Base-by-base conservation (phyloP, 2,113 vertebrate species). In the Ramphastos sulfuratus region DNA sequence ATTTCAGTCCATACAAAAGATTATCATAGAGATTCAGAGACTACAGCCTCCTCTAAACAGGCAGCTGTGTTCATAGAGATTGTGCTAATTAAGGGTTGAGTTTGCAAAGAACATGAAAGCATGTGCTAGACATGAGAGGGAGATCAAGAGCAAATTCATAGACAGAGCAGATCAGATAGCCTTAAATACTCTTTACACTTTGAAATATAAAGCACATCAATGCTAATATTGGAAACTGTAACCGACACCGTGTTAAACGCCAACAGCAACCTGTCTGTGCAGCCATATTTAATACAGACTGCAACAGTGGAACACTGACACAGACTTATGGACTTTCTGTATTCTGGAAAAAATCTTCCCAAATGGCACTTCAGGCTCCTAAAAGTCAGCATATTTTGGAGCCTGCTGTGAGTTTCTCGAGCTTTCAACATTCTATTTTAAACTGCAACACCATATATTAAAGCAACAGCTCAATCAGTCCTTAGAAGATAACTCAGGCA, bases 31-130 rank as follows among this genome's bases (percentile, higher is more conserved):
- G 70, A 13, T 64, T 54, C 35, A 46, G 37, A 71, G 64, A 90
- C 44, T 80, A 65, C 15, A 76, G 66, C 61, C 48, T 63, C 65
- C 54, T 46, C 39, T 61, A 71, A 79, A 81, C 33, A 85, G n/a
- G 64, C 95, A 95, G 95, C 84, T 88, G 94, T 39, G 54, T 56
- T 95, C 92, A 78, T 21, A 75, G 69, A 67, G 77, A 83, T 12
- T 74, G 89, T 67, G 87, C 89, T 96, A 97, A 96, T 97, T 95
- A 94, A 89, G 95, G 92, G 76, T 61, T 88, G 72, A 87, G 75
- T 95, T 93, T 89, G 83, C 85, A 93, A 78, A 84, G 92, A 90
- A 93, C 44, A 87, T 85, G 85, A 95, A 96, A 93, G 87, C 77
- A 58, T 78, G 90, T 93, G 95, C 60, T 87, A 97, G 96, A 97